Conservation (phyloP, 1,140 invertebrate species). For the Anoplolepis gracilipes region DNA sequence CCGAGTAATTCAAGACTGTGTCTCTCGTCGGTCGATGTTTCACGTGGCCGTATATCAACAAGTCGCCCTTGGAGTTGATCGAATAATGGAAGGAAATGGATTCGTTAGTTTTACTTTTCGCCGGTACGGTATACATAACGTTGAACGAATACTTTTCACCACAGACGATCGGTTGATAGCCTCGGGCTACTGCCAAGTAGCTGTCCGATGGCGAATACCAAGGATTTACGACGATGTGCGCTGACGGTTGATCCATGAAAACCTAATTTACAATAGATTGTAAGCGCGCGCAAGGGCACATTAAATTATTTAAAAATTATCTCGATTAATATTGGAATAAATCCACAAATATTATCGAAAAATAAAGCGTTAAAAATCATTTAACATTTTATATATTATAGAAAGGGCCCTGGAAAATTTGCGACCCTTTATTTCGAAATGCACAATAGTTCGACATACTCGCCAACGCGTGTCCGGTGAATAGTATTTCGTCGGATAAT, state of each 20-base stretch:
- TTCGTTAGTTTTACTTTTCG: constrained; percentile 68
- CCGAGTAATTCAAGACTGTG: constrained; percentile 81
- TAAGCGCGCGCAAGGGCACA: neutral
- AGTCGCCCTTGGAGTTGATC: constrained; percentile 82
- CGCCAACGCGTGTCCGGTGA: constrained; percentile 84
- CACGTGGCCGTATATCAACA: constrained; percentile 82
- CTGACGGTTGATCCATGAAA: constrained; percentile 84
- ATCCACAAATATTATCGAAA: neutral
- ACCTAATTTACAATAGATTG: constrained; percentile 72
- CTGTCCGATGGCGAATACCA: constrained; percentile 85
- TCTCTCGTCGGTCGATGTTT: constrained; percentile 80
- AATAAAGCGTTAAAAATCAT: neutral
- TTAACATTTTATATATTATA: neutral
- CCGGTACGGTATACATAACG: constrained; percentile 82
- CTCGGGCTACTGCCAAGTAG: constrained; percentile 81
- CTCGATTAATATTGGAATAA: neutral
- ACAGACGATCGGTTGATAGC: constrained; percentile 81
- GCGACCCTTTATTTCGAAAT: neutral
- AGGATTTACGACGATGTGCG: constrained; percentile 81
- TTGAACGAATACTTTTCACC: constrained; percentile 84
- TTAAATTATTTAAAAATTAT: neutral
- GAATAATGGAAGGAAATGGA: constrained; percentile 83
- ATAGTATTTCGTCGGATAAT: constrained; percentile 84
- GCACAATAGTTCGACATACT: constrained; percentile 70
- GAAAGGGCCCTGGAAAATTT: neutral